Conservation (phyloP, 1,140 invertebrate species). For the Dufourea novaeangliae region DNA sequence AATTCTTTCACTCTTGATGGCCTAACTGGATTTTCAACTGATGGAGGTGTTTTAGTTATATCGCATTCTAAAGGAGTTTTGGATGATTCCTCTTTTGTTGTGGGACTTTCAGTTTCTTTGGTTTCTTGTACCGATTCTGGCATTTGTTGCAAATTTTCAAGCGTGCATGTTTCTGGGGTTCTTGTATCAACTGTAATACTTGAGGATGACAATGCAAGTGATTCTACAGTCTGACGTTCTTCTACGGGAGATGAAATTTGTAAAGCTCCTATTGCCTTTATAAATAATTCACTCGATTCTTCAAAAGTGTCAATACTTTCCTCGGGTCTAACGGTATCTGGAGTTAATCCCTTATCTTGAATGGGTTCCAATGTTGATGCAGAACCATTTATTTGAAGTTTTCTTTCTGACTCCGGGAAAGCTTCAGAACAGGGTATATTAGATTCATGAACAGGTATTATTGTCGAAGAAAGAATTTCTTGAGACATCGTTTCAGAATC, state of each 20-base stretch:
- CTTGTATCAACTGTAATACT: not conserved
- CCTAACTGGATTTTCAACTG: constrained; percentile 47
- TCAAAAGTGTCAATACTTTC: not conserved
- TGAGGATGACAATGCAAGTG: not conserved
- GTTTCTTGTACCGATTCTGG: constrained; percentile 3
- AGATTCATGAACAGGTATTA: constrained; percentile 70
- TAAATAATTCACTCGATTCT: constrained; percentile 6
- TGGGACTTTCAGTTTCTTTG: constrained; percentile 3
- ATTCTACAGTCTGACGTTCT: not conserved
- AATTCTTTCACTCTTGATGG: constrained; percentile 59
- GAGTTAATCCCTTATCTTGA: not conserved
- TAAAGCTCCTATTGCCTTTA: not conserved
- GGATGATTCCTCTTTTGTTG: not conserved
- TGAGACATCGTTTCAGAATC: constrained; percentile 66
- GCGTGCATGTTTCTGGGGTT: not conserved
- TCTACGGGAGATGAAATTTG: not conserved
- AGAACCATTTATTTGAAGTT: constrained; percentile 43
- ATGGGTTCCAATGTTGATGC: constrained; percentile 1
- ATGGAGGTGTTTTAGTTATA: not conserved
- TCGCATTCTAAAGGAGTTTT: not conserved
- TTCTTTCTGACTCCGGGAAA: constrained; percentile 37
- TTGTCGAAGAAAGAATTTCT: constrained; percentile 73
- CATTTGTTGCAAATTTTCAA: not conserved
- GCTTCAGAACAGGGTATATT: constrained; percentile 80
- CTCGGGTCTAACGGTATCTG: not conserved